phyloP scores from a whole-genome alignment of 2,113 vertebrate genomes.

The Crotalus tigris region DNA sequence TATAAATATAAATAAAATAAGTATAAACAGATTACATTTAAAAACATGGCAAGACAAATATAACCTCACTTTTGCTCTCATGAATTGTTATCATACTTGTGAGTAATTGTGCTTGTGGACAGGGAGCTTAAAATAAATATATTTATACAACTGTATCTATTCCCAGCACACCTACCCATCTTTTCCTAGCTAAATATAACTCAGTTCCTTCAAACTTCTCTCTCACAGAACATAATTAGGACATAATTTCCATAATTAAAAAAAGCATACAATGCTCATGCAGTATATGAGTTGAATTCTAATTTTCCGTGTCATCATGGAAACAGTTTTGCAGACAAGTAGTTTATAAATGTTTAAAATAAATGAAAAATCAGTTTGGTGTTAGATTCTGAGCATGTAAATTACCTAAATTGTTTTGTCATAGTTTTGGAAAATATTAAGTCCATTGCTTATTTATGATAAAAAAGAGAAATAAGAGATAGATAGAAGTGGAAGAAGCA shows the following conservation, averaged over 20 bases:
- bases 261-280: not conserved
- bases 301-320: not conserved
- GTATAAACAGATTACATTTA: not conserved
- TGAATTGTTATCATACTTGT: not conserved
- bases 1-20: not conserved
- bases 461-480: not conserved
- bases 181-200: not conserved
- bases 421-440: not conserved
- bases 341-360: not conserved
- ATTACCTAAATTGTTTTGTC: not conserved
- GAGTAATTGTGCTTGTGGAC: not conserved
- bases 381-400: not conserved
- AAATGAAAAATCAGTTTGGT: not conserved
- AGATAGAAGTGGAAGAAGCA: not conserved
- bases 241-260: not conserved
- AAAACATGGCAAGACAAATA: not conserved
- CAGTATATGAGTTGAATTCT: not conserved
- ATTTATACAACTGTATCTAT: not conserved
- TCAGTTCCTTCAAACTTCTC: not conserved
- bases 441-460: not conserved
- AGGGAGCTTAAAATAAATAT: not conserved
- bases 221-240: not conserved
- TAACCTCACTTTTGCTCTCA: not conserved
- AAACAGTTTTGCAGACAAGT: not conserved
- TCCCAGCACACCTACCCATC: not conserved